Evolutionary conservation across 2,888 invertebrate genomes (phyloP), one percentile per base, ranked within the genome.

Genomic region (Andrena dorsata): DNA sequence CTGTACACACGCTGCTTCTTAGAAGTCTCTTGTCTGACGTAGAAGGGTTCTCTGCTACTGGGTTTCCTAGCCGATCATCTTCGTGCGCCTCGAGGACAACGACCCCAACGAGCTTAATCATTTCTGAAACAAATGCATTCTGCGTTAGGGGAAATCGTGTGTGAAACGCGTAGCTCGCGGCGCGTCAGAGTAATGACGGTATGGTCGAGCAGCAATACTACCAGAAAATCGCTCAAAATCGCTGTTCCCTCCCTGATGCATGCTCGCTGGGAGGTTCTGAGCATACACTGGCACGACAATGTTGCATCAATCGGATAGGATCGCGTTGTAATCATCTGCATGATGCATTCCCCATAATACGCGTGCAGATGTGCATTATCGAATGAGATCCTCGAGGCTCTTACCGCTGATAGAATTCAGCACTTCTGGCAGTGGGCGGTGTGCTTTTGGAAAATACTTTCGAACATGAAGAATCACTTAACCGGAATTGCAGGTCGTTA

Each of bases 181-280:
- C 78, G 77, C 60, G 3, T 41, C 61, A 69, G 23, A 20, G 58
- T 79, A 84, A 82, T 82, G 70, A 47, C 13, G 7, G 70, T 51
- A 60, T 68, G 69, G 26, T 60, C 53, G 47, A 72, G 51, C 51
- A 51, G 63, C 75, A 71, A 64, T 68, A 69, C 68, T 68, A 69
- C 68, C 80, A 73, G 72, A 78, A 68, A 78, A 78, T 78, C 60
- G 64, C 26, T 63, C 56, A 32, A 77, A 80, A 72, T 73, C 66
- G 68, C 30, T 51, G 61, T 66, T 65, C 58, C 13, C 16, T 2
- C 10, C 77, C 68, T 49, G 28, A 64, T 70, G 64, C 79, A 49
- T 32, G 35, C 63, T 49, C 35, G 77, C 69, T 78, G 58, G 51
- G 73, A 58, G 68, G 73, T 69, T 53, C 3, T 10, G 23, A 28